Evolutionary conservation across 2,797 vertebrate species (phyloP), one percentile per base, ranked within the genome.

Genomic region (Melanotaenia nigrans): DNA sequence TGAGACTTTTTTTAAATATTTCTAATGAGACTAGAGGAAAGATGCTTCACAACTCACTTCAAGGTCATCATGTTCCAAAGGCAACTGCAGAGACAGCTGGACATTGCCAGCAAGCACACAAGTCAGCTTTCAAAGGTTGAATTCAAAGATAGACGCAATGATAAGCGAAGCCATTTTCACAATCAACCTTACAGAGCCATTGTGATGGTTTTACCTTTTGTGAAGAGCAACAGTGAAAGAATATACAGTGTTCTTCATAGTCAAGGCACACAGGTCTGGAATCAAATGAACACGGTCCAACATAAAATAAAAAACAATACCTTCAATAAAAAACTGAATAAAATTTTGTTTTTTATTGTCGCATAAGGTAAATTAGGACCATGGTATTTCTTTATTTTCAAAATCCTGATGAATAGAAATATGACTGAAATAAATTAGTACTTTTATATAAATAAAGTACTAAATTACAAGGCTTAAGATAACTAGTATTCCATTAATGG

Each of bases 401-500:
- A 16, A 13, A 14, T 54, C 5, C 12, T 28, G 12, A 28, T 25
- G 13, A 14, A 9, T 1, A 42, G 4, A 61, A 49, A 47, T 53
- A 4, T 14, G 13, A 58, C 22, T n/a, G 45, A 11, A 4, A 57
- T 51, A 12, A 13, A 63, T 32, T 1, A 45, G 56, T 54, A 35
- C 14, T 10, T 36, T 9, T 13, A 13, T 28, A 8, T 22, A 45
- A 75, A 59, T 16, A 72, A 60, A 6, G 33, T 24, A 7, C 70
- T 74, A 63, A 72, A 90, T 47, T 38, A 76, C 78, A 75, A 84
- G 61, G 12, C 64, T 66, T 87, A 64, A 73, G 87, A 73, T 71
- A 77, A 70, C 16, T 86, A 79, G 77, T 85, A 79, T 90, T 78
- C 85, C 79, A 91, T 91, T 90, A 93, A 91, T 89, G 82, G 87